Base-by-base conservation (phyloP, 2,888 invertebrate species). In the Frankliniella fusca region DNA sequence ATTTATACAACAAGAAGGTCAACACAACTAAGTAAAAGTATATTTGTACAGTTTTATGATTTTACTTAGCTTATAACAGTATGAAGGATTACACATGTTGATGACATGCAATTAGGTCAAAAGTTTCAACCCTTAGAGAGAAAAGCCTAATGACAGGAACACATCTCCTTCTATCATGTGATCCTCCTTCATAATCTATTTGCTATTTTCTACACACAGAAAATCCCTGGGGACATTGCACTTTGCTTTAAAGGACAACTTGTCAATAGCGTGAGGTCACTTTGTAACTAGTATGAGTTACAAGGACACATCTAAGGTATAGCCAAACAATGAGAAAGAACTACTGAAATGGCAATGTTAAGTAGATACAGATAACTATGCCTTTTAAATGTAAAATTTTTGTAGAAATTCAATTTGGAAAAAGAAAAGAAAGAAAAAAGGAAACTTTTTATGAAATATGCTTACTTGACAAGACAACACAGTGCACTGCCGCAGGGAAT, bases 1-100 rank as follows among this genome's bases (percentile, higher is more conserved):
- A 76, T 76, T 76, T 76, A 76, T 76, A 27, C 70, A 70, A 70
- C 23, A 27, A 76, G 27, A 5, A 27, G 70, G 70, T 76, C 70
- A 76, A 76, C 70, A 76, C 70, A 76, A 12, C 70, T 76, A 76
- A 76, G 70, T 76, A 76, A 76, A 38, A 76, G 70, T 76, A 27
- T 76, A n/a, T 76, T 76, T 76, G 70, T 76, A 76, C 70, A 76
- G 27, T 27, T 23, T 27, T 76, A 76, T 76, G 27, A 76, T 27
- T 76, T 76, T 76, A 61, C 70, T 76, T 76, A 76, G 70, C 10
- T 27, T 27, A 76, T 76, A 76, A 76, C 27, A 76, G 70, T 27
- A 27, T 76, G 70, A 76, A 76, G 70, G 70, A 76, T 10, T 27
- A 76, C 70, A 76, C 70, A 76, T 15, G 15, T n/a, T 61, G 7